Evolutionary conservation across 92 coral and sea anemone species (phyloP), one percentile per base, ranked within the genome.

Genomic region (Epizoanthus rinbou): DNA sequence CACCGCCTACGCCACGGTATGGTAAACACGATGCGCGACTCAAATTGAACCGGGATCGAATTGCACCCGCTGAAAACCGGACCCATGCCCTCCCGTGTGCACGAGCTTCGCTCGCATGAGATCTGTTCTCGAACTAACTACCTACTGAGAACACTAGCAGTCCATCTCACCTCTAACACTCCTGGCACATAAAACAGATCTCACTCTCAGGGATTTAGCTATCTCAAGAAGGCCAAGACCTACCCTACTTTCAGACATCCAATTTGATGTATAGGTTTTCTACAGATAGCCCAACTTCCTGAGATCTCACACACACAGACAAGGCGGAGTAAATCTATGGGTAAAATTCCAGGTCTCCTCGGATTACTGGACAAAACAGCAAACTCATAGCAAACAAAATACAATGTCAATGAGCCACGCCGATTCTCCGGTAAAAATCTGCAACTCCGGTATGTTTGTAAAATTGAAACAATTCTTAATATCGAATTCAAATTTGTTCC

Each of bases 161-260:
- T n/a, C 23, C 39, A 9, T 21, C 14, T 63, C 19, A 9, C 18
- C 66, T 62, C 19, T 50, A 63, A 0, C 13, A 60, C 72, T 5
- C 58, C 28, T 60, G 18, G 63, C 39, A 62, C 56, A 62, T 17
- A 11, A 19, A 33, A 76, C 28, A 62, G 71, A 60, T 54, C 39
- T 11, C 59, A 60, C 1, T 21, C 1, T 13, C 19, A 17, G n/a
- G 47, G 39, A 15, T 81, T 66, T 53, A 43, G 52, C 5, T 24
- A 80, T 63, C 58, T n/a, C 58, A 25, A 45, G 45, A 63, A 31
- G 10, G 65, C 15, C 52, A 79, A 24, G 53, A 58, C 73, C 72
- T 23, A 52, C 41, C 63, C 65, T 14, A 21, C 17, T 68, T 47
- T 65, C 75, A 81, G 75, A 81, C 85, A 81, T 81, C 74, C 63